A percentile compares a stretch with the other conserved stretches of the same genome.
These are phyloP conservation scores for Oenanthe melanoleuca DNA, from an alignment of 2,113 vertebrate species.

Conservation along the genomic window DNA sequence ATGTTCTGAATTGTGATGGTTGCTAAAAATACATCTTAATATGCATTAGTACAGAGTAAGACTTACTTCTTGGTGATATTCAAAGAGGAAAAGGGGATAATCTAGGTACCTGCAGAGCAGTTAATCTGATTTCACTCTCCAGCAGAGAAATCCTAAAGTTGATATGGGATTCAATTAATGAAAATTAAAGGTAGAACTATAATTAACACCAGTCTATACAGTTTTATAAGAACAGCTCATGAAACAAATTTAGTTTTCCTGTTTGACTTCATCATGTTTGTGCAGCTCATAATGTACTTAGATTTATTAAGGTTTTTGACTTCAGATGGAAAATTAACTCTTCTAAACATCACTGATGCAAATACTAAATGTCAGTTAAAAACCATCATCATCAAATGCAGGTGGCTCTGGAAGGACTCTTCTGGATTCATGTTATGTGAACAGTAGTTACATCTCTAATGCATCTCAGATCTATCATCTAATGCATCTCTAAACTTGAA, in stretches of 20 bases:
- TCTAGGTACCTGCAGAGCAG: background rate
- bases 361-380: background rate
- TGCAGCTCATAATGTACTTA: background rate
- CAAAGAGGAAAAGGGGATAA: background rate
- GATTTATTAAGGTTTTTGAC: background rate
- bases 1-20: background rate
- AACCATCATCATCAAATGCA: background rate
- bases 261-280: background rate
- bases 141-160: background rate
- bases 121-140: background rate
- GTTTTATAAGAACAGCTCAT: background rate
- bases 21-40: background rate
- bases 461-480: background rate
- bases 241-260: background rate
- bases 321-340: background rate
- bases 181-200: background rate
- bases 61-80: background rate
- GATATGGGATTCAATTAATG: background rate
- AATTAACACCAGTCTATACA: background rate
- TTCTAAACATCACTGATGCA: background rate
- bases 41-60: background rate
- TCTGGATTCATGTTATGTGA: background rate
- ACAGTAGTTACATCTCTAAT: background rate
- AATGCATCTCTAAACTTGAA: background rate
- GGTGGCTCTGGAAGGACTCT: background rate